Conservation (phyloP, 2,888 invertebrate genomes). For the Lapara coniferarum region DNA sequence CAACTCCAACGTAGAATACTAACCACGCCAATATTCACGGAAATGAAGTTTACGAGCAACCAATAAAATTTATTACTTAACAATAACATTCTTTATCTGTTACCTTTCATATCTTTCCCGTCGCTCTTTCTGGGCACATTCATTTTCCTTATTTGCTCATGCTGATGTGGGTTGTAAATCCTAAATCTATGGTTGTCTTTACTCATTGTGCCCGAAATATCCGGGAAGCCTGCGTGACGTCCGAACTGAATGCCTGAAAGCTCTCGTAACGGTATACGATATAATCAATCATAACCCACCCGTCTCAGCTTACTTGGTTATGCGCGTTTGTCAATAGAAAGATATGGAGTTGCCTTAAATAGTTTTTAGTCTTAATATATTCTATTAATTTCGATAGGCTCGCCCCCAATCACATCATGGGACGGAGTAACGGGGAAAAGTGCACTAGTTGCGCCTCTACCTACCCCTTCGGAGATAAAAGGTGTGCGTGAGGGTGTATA, state of each 20-base stretch:
- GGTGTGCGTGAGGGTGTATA: no score
- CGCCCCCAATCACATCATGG: no score
- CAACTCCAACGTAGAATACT: not conserved
- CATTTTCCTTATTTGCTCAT: constrained; percentile 48
- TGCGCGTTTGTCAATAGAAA: constrained; percentile 63
- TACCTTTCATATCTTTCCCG: constrained; percentile 49
- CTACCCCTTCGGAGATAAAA: no score
- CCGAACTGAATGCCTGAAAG: constrained; percentile 52
- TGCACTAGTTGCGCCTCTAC: no score
- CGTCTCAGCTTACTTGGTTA: constrained; percentile 69
- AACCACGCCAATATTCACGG: not conserved
- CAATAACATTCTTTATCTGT: constrained; percentile 18
- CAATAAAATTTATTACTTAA: constrained; percentile 24
- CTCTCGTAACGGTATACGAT: constrained; percentile 66
- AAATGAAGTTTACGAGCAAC: constrained; percentile 8
- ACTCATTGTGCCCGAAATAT: constrained; percentile 42
- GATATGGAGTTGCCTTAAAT: constrained; percentile 52
- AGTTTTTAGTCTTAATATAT: not conserved
- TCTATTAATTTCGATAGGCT: no score
- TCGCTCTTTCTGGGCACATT: constrained; percentile 54
- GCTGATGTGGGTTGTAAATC: constrained; percentile 60
- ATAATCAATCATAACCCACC: constrained; percentile 78
- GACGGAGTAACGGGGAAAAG: no score
- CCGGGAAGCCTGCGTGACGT: constrained; percentile 28
- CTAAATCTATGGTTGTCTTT: constrained; percentile 51